Evolutionary conservation across 2,888 invertebrate genomes (phyloP), one percentile per base, ranked within the genome.

Genomic region (Cryptus armator): DNA sequence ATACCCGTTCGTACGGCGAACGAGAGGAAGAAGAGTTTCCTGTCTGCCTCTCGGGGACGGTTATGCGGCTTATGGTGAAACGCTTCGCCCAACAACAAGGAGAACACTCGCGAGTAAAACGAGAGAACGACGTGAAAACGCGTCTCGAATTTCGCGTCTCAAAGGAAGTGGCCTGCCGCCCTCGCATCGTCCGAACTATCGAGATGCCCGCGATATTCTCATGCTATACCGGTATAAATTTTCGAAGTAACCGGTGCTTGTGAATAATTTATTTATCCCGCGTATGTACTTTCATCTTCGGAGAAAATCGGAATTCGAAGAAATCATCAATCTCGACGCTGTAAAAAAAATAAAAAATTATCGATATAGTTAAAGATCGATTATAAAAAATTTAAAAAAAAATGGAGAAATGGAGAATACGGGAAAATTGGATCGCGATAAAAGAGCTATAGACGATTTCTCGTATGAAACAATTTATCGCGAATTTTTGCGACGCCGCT

Each of bases 381-480:
- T 9, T 24, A 12, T 56, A 2, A 19, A 56, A 12, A 56, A 24
- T 10, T 9, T 1, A 1, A 37, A 37, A 37, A 37, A 37, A 37
- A 37, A 37, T 37, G 37, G 6, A 7, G 37, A 37, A 37, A 37
- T 37, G 37, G 37, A 37, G 9, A 16, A 77, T 12, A 62, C 59
- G 62, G n/a, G 19, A 66, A 81, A 87, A 87, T 74, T 86, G 86
- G 86, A 84, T 80, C 86, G 72, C 83, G 87, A 87, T 86, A 85
- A 68, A 81, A 84, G 59, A 74, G 78, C 82, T 83, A 84, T 87
- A 86, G 68, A 81, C 83, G 85, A 85, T 82, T 86, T 51, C 81
- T 84, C 88, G 75, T 72, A 76, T 75, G 86, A 78, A 86, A 87
- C 84, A 86, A 84, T 87, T 86, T 85, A 84, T 87, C 86, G 86